These are phyloP conservation scores for Phylloscopus whistleri DNA, from an alignment of 2,113 vertebrate species.

Conservation along the genomic window DNA sequence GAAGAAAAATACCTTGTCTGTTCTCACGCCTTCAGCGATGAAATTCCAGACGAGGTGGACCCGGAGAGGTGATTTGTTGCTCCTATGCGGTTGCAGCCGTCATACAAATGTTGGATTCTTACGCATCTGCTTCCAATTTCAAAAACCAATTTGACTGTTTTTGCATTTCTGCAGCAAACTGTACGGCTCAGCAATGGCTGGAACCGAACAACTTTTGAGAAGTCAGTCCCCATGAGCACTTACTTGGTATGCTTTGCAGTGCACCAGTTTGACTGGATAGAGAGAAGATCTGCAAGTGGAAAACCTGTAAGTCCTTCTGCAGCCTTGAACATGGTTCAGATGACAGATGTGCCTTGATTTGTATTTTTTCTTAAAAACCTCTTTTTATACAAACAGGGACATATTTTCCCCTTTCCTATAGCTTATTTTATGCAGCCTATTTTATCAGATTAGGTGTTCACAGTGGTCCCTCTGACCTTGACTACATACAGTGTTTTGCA, in stretches of 20 bases:
- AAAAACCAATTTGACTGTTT: background rate
- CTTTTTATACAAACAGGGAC: background rate
- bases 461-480: background rate
- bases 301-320: constrained; percentile 75
- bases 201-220: constrained; percentile 75
- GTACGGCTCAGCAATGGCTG: constrained; percentile 13
- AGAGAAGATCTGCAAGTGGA: constrained; percentile 61
- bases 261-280: constrained; percentile 76
- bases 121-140: background rate
- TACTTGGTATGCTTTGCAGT: constrained; percentile 96
- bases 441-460: background rate
- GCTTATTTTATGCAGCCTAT: background rate
- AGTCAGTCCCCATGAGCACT: constrained; percentile 92
- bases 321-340: background rate
- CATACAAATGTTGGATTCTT: background rate
- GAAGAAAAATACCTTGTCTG: background rate
- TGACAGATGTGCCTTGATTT: background rate
- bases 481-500: background rate
- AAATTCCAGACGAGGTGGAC: background rate
- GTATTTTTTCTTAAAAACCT: background rate
- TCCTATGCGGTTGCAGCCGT: background rate
- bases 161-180: constrained; percentile 64
- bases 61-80: background rate
- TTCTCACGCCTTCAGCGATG: background rate
- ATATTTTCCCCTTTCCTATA: background rate